Conservation (phyloP, 2,888 invertebrate species). For the Limnephilus rhombicus region DNA sequence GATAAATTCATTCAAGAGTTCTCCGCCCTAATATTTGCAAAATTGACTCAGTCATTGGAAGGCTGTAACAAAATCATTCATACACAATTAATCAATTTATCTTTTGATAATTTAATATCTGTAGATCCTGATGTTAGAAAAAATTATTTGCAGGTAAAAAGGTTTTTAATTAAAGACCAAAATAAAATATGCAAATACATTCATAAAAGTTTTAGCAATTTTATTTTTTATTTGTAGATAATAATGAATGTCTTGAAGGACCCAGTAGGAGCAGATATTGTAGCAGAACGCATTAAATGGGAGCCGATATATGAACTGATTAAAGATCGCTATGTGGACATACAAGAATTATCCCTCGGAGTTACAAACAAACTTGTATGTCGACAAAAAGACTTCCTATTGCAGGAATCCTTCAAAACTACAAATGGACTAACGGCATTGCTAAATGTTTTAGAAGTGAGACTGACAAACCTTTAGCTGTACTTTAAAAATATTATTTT, state of each 20-base stretch:
- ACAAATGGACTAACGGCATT: constrained; percentile 28
- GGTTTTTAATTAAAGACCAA: not conserved
- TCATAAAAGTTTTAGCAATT: not conserved
- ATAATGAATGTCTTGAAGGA: constrained; percentile 75
- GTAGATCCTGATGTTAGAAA: constrained; percentile 78
- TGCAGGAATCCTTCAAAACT: constrained; percentile 74
- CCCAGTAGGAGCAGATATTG: constrained; percentile 73
- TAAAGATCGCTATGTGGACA: constrained; percentile 75
- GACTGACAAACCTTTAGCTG: not conserved
- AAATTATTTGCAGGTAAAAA: constrained; percentile 76
- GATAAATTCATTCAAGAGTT: constrained; percentile 57
- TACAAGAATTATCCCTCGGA: constrained; percentile 75
- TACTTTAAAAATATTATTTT: not conserved
- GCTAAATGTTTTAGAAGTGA: constrained; percentile 54
- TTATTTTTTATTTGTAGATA: not conserved
- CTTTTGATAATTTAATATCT: constrained; percentile 44
- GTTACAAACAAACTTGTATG: constrained; percentile 75
- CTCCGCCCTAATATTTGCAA: constrained; percentile 36
- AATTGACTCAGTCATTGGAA: constrained; percentile 32
- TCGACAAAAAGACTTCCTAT: constrained; percentile 73
- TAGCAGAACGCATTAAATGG: constrained; percentile 77
- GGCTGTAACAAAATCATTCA: constrained; percentile 47
- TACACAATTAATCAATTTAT: constrained; percentile 16
- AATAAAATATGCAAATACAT: not conserved
- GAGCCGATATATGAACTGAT: constrained; percentile 74